Evolutionary conservation across 2,113 vertebrate species (phyloP).

Genomic region (Ceuthmochares aereus): DNA sequence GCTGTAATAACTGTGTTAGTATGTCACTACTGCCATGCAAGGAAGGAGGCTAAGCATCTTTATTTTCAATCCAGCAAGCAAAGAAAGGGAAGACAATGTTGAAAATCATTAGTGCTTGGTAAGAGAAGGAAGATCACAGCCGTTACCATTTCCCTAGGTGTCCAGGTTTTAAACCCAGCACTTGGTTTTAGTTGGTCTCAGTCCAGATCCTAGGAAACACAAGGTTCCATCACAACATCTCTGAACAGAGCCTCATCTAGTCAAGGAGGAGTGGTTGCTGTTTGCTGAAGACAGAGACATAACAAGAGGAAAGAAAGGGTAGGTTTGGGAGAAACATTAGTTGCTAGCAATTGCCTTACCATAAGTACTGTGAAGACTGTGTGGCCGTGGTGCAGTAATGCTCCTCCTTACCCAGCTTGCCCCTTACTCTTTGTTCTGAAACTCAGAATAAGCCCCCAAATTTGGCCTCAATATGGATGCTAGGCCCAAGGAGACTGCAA

Average conservation of each 20-base stretch:
- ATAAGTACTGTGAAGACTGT: background rate
- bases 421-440: background rate
- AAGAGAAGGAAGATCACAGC: background rate
- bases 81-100: background rate
- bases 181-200: slow-evolving; percentile 3
- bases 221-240: slow-evolving; percentile 6
- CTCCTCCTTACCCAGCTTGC: background rate
- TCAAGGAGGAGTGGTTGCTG: background rate
- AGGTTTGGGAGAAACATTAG: background rate
- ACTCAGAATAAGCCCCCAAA: background rate
- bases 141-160: fast-evolving
- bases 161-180: background rate
- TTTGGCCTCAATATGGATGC: background rate
- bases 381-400: background rate
- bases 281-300: slow-evolving; percentile 2
- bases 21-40: slow-evolving; percentile 26
- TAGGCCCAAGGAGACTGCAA: background rate
- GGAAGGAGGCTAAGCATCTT: slow-evolving; percentile 4
- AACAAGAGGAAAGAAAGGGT: background rate
- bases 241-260: background rate
- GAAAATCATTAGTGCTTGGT: background rate
- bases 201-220: background rate
- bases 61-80: slow-evolving; percentile 23
- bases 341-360: background rate
- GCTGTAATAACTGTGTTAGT: slow-evolving; percentile 69